Evolutionary conservation across 2,113 vertebrate species (phyloP).

Genomic region (Ploceus nigricollis): DNA sequence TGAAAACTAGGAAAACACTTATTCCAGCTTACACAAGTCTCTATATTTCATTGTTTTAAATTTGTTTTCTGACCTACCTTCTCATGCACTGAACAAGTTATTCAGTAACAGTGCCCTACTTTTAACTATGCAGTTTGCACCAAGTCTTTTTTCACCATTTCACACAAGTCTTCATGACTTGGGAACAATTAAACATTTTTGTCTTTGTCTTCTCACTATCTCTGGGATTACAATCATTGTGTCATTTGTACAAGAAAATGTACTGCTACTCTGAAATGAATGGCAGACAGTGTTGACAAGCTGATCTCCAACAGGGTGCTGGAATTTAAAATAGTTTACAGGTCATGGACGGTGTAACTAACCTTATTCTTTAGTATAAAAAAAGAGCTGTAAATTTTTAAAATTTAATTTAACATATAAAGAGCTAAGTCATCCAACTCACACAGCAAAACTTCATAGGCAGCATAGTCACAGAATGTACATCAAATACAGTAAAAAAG

Average conservation of each 20-base stretch:
- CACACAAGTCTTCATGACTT: background rate
- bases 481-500: conserved; percentile 32
- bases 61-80: background rate
- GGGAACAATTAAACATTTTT: background rate
- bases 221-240: conserved; percentile 54
- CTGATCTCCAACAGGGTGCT: background rate
- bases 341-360: background rate
- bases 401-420: conserved; percentile 20
- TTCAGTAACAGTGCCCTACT: background rate
- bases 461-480: conserved; percentile 23
- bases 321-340: background rate
- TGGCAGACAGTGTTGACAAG: background rate
- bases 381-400: background rate
- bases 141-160: background rate
- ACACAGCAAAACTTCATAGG: conserved; percentile 1
- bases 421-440: background rate
- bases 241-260: conserved; percentile 31
- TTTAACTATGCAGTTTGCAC: background rate
- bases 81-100: background rate
- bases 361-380: background rate
- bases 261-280: conserved; percentile 2
- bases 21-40: background rate
- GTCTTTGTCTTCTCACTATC: background rate
- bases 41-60: background rate
- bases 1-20: background rate